phyloP scores from a whole-genome alignment of 2,797 vertebrate species.

The Mormyrus hasselquistii region DNA sequence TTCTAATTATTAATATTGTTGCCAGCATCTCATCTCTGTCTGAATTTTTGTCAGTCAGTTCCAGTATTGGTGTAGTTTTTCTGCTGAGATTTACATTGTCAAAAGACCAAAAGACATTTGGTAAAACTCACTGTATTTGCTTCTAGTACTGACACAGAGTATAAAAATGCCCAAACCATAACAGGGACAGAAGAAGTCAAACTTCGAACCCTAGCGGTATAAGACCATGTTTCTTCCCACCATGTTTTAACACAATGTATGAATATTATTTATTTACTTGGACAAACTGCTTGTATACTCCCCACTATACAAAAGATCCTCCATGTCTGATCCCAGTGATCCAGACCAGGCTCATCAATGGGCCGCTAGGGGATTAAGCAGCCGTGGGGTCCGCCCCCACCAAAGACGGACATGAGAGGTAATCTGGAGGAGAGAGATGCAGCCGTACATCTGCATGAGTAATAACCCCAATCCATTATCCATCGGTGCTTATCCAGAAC shows the following conservation, averaged over 20 bases:
- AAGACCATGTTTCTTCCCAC: not conserved
- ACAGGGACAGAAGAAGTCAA: not conserved
- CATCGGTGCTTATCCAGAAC: not conserved
- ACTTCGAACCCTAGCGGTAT: not conserved
- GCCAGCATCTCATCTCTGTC: not conserved
- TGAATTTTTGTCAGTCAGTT: not conserved
- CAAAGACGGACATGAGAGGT: not conserved
- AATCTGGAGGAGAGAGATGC: not conserved
- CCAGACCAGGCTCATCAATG: not conserved
- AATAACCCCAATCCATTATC: not conserved
- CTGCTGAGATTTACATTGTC: not conserved
- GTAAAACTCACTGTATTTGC: not conserved
- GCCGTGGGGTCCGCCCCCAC: not conserved
- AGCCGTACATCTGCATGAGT: not conserved
- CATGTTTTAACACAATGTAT: not conserved
- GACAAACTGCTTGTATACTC: not conserved
- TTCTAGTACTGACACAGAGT: not conserved
- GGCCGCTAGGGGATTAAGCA: not conserved
- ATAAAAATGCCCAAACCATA: not conserved
- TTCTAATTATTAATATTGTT: conserved; percentile 19
- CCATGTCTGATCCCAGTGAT: not conserved
- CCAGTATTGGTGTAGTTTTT: not conserved
- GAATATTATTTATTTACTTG: not conserved
- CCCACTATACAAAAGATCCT: not conserved
- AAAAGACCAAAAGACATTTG: not conserved